Base-by-base conservation (phyloP, 2,797 vertebrate genomes). In the Argentina silus region DNA sequence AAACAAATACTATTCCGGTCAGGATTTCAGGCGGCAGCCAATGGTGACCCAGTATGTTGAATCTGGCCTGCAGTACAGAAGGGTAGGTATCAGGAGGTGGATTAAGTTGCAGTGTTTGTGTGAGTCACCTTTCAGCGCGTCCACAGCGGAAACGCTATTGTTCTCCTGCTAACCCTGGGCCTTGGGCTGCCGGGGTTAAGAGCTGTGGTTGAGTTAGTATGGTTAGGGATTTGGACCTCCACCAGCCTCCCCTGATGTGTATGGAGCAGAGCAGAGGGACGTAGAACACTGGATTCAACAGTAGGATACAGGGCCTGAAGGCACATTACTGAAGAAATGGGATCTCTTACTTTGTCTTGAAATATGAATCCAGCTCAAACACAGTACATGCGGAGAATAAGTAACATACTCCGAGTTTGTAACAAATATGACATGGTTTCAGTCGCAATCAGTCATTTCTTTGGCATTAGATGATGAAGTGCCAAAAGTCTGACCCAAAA, bases 111-210 rank as follows among this genome's bases (percentile, higher is more conserved):
- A 70, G 47, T 27, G 53, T 65, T 36, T 72, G 47, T 70, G 21
- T 68, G 75, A 73, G 15, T 77, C 69, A 57, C 55, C 73, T 69
- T 66, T 73, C 69, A 64, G 69, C 36, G 62, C 47, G 12, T 57
- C 45, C 61, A 78, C 14, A 73, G 73, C 67, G 76, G 81, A 80
- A 80, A 80, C 67, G 6, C 48, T 65, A 73, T 75, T 75, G 66
- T 78, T 78, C 73, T 72, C 56, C 19, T 69, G 53, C 64, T 62
- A 71, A 73, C 61, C 72, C 65, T 67, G 73, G 69, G 63, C 42
- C 12, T 12, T 43, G 23, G 67, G 57, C 59, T 4, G 27, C 27
- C 4, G 27, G 27, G 27, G 27, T 36, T 36, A 36, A 36, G 10
- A 15, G 23, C 27, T 61, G 27, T 23, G 67, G 48, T 53, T 47